Conservation (phyloP, 2,888 invertebrate species). For the Psylliodes chrysocephalus region DNA sequence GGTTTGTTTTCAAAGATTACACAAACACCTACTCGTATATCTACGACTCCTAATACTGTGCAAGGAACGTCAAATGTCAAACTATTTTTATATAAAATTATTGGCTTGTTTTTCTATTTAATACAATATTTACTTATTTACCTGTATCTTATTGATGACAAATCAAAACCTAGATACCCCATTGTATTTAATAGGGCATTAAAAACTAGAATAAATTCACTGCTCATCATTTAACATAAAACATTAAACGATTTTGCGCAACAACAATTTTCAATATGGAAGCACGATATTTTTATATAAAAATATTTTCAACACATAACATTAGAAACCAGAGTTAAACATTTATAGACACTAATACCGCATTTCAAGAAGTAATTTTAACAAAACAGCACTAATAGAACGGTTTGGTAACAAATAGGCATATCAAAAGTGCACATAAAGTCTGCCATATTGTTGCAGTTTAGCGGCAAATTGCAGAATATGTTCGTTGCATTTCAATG, state of each 20-base stretch:
- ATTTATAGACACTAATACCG: too few relatives aligned
- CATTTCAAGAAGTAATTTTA: not conserved
- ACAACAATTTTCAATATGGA: not conserved
- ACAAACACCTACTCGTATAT: too few relatives aligned
- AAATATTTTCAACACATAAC: too few relatives aligned
- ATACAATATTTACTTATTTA: not conserved
- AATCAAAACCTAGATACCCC: not conserved
- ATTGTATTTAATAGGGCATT: not conserved
- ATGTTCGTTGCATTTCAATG: slow-evolving; percentile 1
- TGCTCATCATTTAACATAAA: not conserved
- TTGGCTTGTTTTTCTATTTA: too few relatives aligned
- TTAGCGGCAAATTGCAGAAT: slow-evolving; percentile 18
- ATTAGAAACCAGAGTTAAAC: too few relatives aligned
- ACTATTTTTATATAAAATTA: too few relatives aligned
- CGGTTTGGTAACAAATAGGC: not conserved
- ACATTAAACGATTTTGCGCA: slow-evolving; percentile 2
- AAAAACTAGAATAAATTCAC: not conserved
- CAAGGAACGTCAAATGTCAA: too few relatives aligned
- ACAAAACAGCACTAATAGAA: not conserved
- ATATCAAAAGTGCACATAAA: not conserved
- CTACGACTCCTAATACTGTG: too few relatives aligned
- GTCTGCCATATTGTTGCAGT: slow-evolving; percentile 10
- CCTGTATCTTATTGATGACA: not conserved
- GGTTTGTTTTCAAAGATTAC: too few relatives aligned
- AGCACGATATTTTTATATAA: not conserved